phyloP scores from a whole-genome alignment of 2,113 vertebrate genomes.

The Epinephelus lanceolatus region DNA sequence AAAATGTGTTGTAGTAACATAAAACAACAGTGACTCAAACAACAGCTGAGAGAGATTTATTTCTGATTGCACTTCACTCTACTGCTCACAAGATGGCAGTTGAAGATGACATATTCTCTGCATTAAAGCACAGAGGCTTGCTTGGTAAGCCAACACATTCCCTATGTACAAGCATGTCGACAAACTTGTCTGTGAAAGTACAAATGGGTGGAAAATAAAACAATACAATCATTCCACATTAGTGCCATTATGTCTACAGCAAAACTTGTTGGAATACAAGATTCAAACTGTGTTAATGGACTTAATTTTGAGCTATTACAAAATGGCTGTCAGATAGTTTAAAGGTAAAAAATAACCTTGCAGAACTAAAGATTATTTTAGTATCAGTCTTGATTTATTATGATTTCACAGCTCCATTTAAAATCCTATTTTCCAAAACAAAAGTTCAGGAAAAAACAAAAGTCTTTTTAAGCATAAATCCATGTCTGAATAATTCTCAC shows the following conservation, averaged over 20 bases:
- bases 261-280: background rate
- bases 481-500: too few relatives aligned
- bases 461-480: background rate
- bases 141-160: background rate
- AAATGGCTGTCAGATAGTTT: background rate
- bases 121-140: background rate
- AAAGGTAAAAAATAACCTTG: background rate
- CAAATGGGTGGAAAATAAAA: background rate
- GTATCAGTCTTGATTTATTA: background rate
- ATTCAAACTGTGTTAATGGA: background rate
- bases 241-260: background rate
- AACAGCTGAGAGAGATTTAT: background rate
- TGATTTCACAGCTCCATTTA: background rate
- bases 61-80: constrained; percentile 45
- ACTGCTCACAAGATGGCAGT: constrained; percentile 68
- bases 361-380: background rate
- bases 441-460: background rate
- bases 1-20: background rate
- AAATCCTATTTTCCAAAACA: background rate
- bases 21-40: background rate
- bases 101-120: constrained; percentile 30
- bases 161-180: constrained; percentile 27
- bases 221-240: background rate
- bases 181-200: background rate
- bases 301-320: background rate